These are phyloP conservation scores for Phalacrocorax brasilianus DNA, from an alignment of 2,113 vertebrate genomes.

Conservation along the genomic window DNA sequence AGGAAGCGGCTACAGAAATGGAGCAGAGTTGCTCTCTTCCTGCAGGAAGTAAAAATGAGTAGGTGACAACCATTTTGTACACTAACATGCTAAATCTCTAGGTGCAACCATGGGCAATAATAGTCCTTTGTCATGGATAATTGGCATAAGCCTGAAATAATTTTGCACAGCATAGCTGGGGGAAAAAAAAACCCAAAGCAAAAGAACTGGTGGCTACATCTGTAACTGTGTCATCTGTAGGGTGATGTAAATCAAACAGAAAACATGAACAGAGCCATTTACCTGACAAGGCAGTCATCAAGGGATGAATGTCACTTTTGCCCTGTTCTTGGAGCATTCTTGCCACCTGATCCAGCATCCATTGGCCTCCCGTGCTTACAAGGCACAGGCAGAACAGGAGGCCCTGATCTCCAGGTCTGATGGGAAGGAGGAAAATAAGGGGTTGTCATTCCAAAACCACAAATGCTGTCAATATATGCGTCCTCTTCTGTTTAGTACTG, in stretches of 20 bases:
- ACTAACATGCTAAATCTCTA: neutral
- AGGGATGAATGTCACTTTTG: neutral
- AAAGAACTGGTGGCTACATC: neutral
- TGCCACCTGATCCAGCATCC: neutral
- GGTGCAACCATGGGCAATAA: neutral
- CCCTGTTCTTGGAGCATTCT: neutral
- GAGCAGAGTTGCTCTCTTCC: neutral
- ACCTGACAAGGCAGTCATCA: neutral
- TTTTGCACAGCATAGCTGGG: neutral
- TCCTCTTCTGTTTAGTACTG: neutral
- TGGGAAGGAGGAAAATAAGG: neutral
- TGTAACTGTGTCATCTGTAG: neutral
- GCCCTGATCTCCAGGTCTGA: neutral
- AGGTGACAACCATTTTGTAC: neutral
- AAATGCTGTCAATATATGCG: fast-evolving
- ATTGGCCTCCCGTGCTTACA: fast-evolving
- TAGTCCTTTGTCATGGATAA: neutral
- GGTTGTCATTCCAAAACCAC: fast-evolving
- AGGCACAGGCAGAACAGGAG: neutral
- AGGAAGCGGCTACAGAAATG: neutral
- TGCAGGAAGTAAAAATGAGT: neutral
- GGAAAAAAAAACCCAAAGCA: neutral
- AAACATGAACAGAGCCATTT: neutral
- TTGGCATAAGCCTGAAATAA: neutral
- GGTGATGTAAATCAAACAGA: neutral